Percentiles rank a stretch among this genome's conserved stretches.
Conservation (phyloP, 2,888 invertebrate species). For the Apotomis capreana region DNA sequence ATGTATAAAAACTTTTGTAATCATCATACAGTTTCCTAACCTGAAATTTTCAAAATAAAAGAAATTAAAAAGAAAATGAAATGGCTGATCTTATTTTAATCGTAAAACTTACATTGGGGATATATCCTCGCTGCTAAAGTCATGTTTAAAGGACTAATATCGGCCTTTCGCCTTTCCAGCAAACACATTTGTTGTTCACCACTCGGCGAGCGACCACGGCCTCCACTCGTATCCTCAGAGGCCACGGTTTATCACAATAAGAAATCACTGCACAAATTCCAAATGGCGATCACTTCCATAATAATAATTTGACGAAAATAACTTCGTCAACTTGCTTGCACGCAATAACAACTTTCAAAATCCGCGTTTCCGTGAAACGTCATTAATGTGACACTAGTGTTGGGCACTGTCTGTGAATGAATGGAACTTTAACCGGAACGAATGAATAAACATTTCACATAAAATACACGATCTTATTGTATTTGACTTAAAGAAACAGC, state of each 20-base stretch:
- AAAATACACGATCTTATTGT: constrained; percentile 18
- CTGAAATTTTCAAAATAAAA: constrained; percentile 1
- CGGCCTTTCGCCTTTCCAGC: constrained; percentile 61
- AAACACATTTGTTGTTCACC: constrained; percentile 67
- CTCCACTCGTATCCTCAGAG: constrained; percentile 60
- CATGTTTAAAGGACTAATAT: constrained; percentile 66
- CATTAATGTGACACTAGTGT: constrained; percentile 33
- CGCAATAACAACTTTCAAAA: constrained; percentile 28
- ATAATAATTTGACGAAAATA: constrained; percentile 24
- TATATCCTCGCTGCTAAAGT: constrained; percentile 72
- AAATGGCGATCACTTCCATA: constrained; percentile 41
- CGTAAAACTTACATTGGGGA: constrained; percentile 68
- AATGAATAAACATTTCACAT: constrained; percentile 20
- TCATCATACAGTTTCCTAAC: constrained; percentile 6
- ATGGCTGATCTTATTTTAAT: neutral
- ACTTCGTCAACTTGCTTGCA: constrained; percentile 27
- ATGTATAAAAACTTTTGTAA: neutral
- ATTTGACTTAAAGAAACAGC: constrained; percentile 7
- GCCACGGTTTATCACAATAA: constrained; percentile 61
- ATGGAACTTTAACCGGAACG: constrained; percentile 24
- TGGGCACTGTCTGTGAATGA: constrained; percentile 37
- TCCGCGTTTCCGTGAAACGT: constrained; percentile 9
- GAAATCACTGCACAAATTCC: constrained; percentile 46
- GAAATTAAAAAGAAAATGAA: neutral
- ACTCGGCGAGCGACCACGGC: constrained; percentile 53